Conservation (phyloP, 1,140 invertebrate species). For the Vanessa atalanta region DNA sequence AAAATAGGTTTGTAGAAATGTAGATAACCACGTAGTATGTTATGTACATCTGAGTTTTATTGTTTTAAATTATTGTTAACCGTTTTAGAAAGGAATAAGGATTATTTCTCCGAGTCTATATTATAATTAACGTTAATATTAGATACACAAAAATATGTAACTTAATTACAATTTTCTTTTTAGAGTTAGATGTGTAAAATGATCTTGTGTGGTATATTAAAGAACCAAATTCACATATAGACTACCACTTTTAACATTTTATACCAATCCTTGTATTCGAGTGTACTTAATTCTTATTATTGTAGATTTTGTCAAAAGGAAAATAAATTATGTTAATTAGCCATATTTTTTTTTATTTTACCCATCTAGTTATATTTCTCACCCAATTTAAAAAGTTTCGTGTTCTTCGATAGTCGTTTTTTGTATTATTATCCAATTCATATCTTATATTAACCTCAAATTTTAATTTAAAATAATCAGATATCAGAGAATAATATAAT, state of each 20-base stretch:
- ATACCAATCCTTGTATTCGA: slow-evolving; percentile 80
- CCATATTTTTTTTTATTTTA: slow-evolving; percentile 16
- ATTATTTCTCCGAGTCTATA: slow-evolving; percentile 28
- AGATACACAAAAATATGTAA: slow-evolving; percentile 36
- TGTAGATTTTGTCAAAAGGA: slow-evolving; percentile 80
- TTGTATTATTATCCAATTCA: no score
- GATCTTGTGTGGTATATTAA: slow-evolving; percentile 65
- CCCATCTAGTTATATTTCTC: no score
- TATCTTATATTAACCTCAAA: no score
- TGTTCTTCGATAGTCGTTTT: no score
- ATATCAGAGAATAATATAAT: no score
- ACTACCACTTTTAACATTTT: slow-evolving; percentile 77
- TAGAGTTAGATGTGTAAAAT: slow-evolving; percentile 55
- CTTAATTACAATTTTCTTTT: slow-evolving; percentile 46
- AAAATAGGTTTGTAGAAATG: slow-evolving; percentile 75
- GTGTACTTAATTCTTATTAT: slow-evolving; percentile 79
- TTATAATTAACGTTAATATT: slow-evolving; percentile 26
- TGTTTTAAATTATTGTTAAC: slow-evolving; percentile 39
- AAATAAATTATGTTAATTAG: slow-evolving; percentile 80
- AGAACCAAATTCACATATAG: slow-evolving; percentile 75
- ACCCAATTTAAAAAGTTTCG: not conserved
- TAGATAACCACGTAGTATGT: slow-evolving; percentile 73
- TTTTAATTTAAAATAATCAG: no score
- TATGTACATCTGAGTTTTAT: slow-evolving; percentile 45
- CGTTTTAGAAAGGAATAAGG: slow-evolving; percentile 23